Conservation (phyloP, 2,113 vertebrate species). For the Malurus alboscapulatus region DNA sequence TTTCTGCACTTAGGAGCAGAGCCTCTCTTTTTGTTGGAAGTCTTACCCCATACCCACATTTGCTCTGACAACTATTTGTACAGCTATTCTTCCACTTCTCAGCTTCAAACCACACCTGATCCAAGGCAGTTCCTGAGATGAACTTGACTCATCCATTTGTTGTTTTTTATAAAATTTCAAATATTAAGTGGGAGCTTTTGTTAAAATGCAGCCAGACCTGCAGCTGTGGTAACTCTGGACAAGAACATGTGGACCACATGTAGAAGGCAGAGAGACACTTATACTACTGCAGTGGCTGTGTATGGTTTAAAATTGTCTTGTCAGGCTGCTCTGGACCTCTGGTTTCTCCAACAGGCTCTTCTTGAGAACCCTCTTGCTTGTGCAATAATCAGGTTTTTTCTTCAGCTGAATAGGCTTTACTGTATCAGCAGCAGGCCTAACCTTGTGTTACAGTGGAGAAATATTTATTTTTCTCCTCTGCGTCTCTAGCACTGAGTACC, state of each 20-base stretch:
- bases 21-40: rapidly evolving
- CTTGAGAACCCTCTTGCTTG: not conserved
- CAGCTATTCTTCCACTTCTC: not conserved
- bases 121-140: not conserved
- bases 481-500: not conserved
- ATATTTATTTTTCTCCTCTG: not conserved
- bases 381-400: not conserved
- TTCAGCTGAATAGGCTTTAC: not conserved
- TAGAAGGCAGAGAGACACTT: not conserved
- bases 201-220: not conserved
- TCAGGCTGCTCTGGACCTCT: not conserved
- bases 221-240: not conserved
- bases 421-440: not conserved
- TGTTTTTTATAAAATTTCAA: not conserved
- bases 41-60: not conserved
- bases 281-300: not conserved
- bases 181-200: not conserved
- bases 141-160: not conserved
- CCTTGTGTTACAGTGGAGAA: not conserved
- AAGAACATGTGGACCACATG: rapidly evolving
- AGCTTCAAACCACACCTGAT: not conserved
- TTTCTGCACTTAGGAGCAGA: not conserved
- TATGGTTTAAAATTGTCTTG: not conserved
- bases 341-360: not conserved
- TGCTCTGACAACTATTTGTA: not conserved